Base-by-base conservation (phyloP, 1,140 invertebrate species). In the Zaprionus tsacasi region DNA sequence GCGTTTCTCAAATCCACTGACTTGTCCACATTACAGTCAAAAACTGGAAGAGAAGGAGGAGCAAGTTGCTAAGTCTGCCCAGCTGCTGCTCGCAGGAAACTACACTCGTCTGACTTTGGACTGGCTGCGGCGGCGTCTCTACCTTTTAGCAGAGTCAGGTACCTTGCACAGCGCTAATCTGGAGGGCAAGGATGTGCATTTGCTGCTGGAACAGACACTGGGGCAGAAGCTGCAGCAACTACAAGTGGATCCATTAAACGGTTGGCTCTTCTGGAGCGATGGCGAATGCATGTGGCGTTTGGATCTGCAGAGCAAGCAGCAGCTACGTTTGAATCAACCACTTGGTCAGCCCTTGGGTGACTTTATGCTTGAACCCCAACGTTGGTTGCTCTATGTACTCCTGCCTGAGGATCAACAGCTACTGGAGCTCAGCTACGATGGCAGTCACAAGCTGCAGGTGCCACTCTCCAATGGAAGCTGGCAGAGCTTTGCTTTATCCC, bases 191-290 rank as follows among this genome's bases (percentile, higher is more conserved):
- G 69, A 79, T 33, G 6, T 75, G 36, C 56, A 67, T 25, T 30
- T 33, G 27, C 10, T 56, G 1, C n/a, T 52, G 11, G 6, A 6
- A 10, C 1, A 50, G 59, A 0, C 15, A 0, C 70, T 78, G 8
- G 50, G 4, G 2, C 21, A 17, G 25, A 43, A 54, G 0, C 66
- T 97, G 0, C 93, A 94, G 54, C 96, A 97, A 82, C 94, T 99
- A 69, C 95, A 98, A 92, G 96, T 98, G 0, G 98, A 99, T 94
- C 97, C 98, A 25, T 96, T 97, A 74, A 99, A 98, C 92, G 98
- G 98, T 93, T 97, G 96, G 92, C 92, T 99, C 3, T 99, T 98
- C 92, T 98, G 97, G 96, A 5, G 94, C 7, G 92, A 94, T 58
- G 94, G 76, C 1, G 95, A 94, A 8, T 94, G 94, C 2, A 86